These are phyloP conservation scores for Trissonchulus latispiculum DNA, from an alignment of 2,888 invertebrate genomes.

Conservation along the genomic window DNA sequence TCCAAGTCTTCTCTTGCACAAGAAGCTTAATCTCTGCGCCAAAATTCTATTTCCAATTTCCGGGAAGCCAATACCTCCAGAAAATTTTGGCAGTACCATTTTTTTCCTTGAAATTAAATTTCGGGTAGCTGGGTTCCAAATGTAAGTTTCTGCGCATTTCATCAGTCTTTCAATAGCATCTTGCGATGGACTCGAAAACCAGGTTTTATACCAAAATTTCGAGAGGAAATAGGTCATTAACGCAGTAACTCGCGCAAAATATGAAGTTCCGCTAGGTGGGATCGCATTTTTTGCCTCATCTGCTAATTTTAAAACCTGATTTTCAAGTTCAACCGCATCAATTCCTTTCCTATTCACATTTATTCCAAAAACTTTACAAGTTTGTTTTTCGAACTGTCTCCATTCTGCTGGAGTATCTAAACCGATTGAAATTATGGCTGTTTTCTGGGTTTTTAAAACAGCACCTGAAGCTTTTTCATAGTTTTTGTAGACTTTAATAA, in stretches of 20 bases:
- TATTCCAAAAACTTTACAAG: background rate
- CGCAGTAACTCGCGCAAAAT: no score
- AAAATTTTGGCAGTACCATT: background rate
- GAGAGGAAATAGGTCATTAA: no score
- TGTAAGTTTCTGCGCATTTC: background rate
- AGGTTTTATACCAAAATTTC: no score
- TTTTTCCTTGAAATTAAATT: background rate
- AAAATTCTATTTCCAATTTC: background rate
- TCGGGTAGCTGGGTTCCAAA: background rate
- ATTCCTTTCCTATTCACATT: background rate
- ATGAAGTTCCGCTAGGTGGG: no score
- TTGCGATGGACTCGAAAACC: no score
- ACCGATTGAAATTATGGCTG: constrained; percentile 25
- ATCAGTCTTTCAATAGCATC: background rate
- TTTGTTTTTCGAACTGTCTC: background rate
- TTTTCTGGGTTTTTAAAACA: background rate
- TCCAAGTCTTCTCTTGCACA: background rate
- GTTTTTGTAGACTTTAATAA: background rate
- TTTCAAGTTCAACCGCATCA: background rate
- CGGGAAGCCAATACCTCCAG: background rate
- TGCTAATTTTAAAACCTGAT: no score
- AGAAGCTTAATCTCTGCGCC: background rate
- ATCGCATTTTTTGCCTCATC: no score
- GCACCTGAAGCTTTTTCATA: background rate
- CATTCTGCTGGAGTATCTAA: no score